Percentiles rank a stretch among this genome's conserved stretches.
Evolutionary conservation across 53 echinoderm and acorn worm species (phyloP).

Genomic region (Astropecten irregularis): DNA sequence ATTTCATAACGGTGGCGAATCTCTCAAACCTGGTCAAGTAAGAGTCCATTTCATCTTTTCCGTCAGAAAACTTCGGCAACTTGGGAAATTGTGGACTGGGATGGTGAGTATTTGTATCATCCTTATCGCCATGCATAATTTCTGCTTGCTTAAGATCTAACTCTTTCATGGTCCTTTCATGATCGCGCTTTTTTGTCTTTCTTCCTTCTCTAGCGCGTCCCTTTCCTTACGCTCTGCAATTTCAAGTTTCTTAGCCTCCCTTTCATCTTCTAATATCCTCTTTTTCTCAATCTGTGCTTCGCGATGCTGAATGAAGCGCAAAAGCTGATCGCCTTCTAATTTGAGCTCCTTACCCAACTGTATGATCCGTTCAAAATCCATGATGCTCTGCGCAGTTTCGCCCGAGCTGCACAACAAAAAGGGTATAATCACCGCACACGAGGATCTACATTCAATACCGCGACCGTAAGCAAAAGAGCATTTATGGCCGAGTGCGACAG

Average conservation of each 20-base stretch:
- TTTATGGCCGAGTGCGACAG: not conserved
- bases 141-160: conserved; percentile 29
- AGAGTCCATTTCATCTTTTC: conserved; percentile 47
- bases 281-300: not conserved
- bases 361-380: conserved; percentile 40
- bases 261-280: not conserved
- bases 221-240: not conserved
- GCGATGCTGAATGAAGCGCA: not conserved
- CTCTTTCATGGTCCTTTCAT: conserved; percentile 47
- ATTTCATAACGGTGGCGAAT: conserved; percentile 14
- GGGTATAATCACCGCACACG: not conserved
- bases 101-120: not conserved
- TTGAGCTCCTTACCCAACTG: conserved; percentile 13
- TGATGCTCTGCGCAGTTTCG: not conserved
- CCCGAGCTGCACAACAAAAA: not conserved
- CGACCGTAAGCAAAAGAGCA: not conserved
- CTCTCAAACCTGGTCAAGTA: conserved; percentile 54
- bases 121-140: not conserved
- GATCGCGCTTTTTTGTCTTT: conserved; percentile 41
- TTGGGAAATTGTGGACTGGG: conserved; percentile 1
- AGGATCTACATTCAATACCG: not conserved
- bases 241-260: not conserved
- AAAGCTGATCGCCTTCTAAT: conserved; percentile 17
- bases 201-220: conserved; percentile 25
- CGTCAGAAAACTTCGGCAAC: conserved; percentile 16